Evolutionary conservation across 1,140 invertebrate genomes (phyloP).

Genomic region (Matsumurasca onukii): DNA sequence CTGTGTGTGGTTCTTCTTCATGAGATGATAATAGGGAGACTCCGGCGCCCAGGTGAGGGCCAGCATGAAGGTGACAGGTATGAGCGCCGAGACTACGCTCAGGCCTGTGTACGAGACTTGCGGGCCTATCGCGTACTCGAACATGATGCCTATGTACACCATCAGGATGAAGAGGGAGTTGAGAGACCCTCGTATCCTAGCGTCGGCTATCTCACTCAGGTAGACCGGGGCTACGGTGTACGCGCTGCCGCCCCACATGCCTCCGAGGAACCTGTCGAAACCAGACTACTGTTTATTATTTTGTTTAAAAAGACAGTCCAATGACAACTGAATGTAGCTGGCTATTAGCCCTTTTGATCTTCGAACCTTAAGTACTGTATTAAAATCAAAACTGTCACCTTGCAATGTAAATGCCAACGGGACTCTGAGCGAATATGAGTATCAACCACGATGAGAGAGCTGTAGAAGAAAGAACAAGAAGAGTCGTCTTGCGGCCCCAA

Average conservation of each 20-base stretch:
- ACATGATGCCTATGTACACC: constrained; percentile 72
- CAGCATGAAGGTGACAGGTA: constrained; percentile 62
- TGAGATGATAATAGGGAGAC: constrained; percentile 70
- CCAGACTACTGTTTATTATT: too few species aligned
- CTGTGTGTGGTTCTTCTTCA: constrained; percentile 52
- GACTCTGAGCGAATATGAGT: constrained; percentile 45
- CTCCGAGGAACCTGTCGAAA: constrained; percentile 39
- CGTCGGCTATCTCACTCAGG: constrained; percentile 65
- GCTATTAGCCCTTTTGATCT: too few species aligned
- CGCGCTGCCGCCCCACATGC: constrained; percentile 54
- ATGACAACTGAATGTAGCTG: too few species aligned
- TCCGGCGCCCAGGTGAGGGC: constrained; percentile 78
- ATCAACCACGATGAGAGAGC: constrained; percentile 53
- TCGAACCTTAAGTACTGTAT: too few species aligned
- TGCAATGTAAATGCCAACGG: constrained; percentile 29
- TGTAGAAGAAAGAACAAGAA: constrained; percentile 64
- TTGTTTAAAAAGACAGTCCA: too few species aligned
- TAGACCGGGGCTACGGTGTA: constrained; percentile 57
- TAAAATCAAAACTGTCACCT: too few species aligned
- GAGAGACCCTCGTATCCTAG: constrained; percentile 59
- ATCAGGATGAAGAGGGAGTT: constrained; percentile 68
- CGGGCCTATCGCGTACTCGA: constrained; percentile 73
- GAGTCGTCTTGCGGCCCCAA: constrained; percentile 68
- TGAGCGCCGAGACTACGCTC: constrained; percentile 60
- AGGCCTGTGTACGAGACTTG: constrained; percentile 65